Evolutionary conservation across 1,140 invertebrate species (phyloP).

Genomic region (Drosophila bifasciata): DNA sequence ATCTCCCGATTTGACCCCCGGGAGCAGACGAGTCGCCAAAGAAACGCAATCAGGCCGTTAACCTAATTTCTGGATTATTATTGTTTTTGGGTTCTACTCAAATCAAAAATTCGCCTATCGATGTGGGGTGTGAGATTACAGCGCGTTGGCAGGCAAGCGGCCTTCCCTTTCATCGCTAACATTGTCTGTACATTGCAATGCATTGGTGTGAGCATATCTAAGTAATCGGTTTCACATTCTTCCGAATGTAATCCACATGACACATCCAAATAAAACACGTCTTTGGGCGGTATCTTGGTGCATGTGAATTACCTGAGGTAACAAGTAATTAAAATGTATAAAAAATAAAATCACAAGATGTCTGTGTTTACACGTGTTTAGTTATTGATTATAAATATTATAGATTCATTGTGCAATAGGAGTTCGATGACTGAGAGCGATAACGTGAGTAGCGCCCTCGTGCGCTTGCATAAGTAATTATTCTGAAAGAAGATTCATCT

Average conservation of each 20-base stretch:
- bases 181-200: no score
- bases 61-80: slow-evolving; percentile 47
- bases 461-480: no score
- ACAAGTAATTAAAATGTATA: neutral
- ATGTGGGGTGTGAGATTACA: neutral
- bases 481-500: no score
- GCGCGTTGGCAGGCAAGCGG: no score
- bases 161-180: slow-evolving; percentile 2
- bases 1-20: slow-evolving; percentile 30
- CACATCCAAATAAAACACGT: slow-evolving; percentile 15
- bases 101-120: slow-evolving; percentile 10
- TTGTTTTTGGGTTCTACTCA: slow-evolving; percentile 12
- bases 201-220: neutral
- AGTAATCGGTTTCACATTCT: neutral
- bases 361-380: neutral
- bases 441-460: neutral
- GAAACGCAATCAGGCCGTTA: slow-evolving; percentile 40
- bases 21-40: slow-evolving; percentile 32
- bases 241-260: neutral
- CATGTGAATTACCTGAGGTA: slow-evolving; percentile 2
- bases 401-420: neutral
- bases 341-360: no score
- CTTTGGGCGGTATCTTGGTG: neutral
- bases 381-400: slow-evolving; percentile 5
- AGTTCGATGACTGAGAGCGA: slow-evolving; percentile 22